Evolutionary conservation across 1,140 invertebrate species (phyloP).

Genomic region (Glomeris maerens): DNA sequence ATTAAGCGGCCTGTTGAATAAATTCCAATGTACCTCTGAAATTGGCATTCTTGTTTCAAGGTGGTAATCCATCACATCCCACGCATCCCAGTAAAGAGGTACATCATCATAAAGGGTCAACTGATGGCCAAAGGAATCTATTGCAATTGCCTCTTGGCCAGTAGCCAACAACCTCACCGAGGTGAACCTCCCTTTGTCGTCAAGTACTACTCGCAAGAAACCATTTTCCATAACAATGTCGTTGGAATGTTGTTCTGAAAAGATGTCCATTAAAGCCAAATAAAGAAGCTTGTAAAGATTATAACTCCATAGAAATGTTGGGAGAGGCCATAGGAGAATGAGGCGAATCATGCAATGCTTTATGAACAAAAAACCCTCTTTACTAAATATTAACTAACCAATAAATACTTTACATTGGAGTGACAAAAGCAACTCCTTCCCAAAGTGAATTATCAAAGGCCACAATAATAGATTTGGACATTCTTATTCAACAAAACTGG

Average conservation of each 20-base stretch:
- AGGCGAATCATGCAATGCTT: too few species aligned
- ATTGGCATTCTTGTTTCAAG: slow-evolving; percentile 31
- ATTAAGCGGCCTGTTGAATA: not conserved
- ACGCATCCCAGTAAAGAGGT: slow-evolving; percentile 44
- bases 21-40: not conserved
- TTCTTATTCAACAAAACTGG: too few species aligned
- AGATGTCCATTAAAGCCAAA: not conserved
- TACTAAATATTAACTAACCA: too few species aligned
- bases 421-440: too few species aligned
- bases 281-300: too few species aligned
- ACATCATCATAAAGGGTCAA: slow-evolving; percentile 39
- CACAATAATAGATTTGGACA: too few species aligned
- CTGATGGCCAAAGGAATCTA: slow-evolving; percentile 28
- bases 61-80: slow-evolving; percentile 44
- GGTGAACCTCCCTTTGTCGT: slow-evolving; percentile 16
- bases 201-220: slow-evolving; percentile 16
- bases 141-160: slow-evolving; percentile 26
- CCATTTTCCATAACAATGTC: not conserved
- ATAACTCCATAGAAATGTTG: too few species aligned
- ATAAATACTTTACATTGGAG: too few species aligned
- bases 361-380: too few species aligned
- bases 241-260: not conserved
- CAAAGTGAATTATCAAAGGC: too few species aligned
- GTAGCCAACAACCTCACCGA: slow-evolving; percentile 17
- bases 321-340: too few species aligned